A percentile compares a stretch with the other conserved stretches of the same genome.
These are phyloP conservation scores for Polydrusus pterygomalis DNA, from an alignment of 2,888 invertebrate species.

Conservation along the genomic window DNA sequence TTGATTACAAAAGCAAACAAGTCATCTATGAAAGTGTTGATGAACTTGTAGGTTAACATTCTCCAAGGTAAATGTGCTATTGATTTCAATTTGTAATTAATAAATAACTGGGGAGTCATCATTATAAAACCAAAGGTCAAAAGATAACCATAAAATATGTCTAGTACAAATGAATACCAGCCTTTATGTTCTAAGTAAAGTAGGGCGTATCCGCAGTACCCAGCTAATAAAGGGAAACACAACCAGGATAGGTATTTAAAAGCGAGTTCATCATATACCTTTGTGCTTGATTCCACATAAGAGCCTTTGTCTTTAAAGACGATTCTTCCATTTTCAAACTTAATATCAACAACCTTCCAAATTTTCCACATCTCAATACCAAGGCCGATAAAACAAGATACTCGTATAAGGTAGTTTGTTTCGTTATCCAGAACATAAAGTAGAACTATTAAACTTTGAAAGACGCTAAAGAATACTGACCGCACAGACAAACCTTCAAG, in stretches of 20 bases:
- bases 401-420: slow-evolving; percentile 95
- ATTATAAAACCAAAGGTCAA: slow-evolving; percentile 99
- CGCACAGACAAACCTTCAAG: slow-evolving; percentile 98
- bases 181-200: slow-evolving; percentile 98
- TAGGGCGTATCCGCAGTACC: slow-evolving; percentile 96
- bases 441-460: slow-evolving; percentile 95
- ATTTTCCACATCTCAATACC: slow-evolving; percentile 99
- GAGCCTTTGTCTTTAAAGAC: slow-evolving; percentile 95
- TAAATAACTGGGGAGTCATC: slow-evolving; percentile 99
- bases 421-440: slow-evolving; percentile 99
- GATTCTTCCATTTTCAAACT: slow-evolving; percentile 85
- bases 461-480: slow-evolving; percentile 98
- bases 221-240: slow-evolving; percentile 92
- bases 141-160: slow-evolving; percentile 97
- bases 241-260: slow-evolving; percentile 98
- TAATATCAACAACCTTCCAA: slow-evolving; percentile 94
- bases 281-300: slow-evolving; percentile 95
- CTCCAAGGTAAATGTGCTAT: slow-evolving; percentile 99
- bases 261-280: slow-evolving; percentile 94
- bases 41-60: slow-evolving; percentile 99
- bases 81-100: slow-evolving; percentile 99
- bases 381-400: slow-evolving; percentile 95
- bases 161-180: slow-evolving; percentile 98
- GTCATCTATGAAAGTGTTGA: slow-evolving; percentile 99
- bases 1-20: slow-evolving; percentile 99